A percentile compares a stretch with the other conserved stretches of the same genome.
Conservation (phyloP, 2,113 vertebrate species). For the Anolis carolinensis region DNA sequence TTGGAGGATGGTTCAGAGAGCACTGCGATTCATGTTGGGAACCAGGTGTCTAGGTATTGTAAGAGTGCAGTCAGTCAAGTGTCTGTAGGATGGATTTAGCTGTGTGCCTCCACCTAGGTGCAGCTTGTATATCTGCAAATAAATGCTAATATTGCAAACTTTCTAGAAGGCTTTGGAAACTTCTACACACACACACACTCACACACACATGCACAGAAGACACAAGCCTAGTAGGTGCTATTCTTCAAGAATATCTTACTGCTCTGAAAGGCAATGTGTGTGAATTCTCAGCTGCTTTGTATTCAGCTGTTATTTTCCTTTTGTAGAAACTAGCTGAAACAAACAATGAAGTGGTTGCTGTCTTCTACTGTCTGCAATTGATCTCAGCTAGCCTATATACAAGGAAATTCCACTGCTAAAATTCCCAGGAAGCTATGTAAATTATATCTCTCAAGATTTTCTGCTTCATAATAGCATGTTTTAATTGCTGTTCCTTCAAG, state of each 20-base stretch:
- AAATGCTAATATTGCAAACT: not conserved
- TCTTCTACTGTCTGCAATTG: not conserved
- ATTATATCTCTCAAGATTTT: not conserved
- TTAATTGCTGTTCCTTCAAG: not conserved
- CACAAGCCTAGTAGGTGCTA: too few species aligned
- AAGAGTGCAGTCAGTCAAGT: not conserved
- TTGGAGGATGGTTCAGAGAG: too few species aligned
- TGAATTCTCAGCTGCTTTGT: not conserved
- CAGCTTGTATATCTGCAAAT: not conserved
- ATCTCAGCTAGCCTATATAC: not conserved
- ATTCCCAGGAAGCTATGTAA: not conserved
- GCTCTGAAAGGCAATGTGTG: too few species aligned
- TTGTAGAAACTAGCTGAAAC: not conserved
- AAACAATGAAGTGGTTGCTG: not conserved
- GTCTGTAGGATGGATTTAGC: not conserved
- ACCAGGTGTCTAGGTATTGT: not conserved
- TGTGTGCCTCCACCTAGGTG: not conserved
- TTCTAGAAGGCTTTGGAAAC: not conserved
- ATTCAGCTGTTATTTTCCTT: not conserved
- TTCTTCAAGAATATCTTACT: too few species aligned
- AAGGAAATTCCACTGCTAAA: not conserved
- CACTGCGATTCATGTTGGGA: too few species aligned
- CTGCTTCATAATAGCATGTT: constrained; percentile 21
- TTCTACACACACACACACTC: too few species aligned
- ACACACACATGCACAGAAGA: not conserved